phyloP scores from a whole-genome alignment of 1,140 invertebrate species.

The Musca vetustissima region DNA sequence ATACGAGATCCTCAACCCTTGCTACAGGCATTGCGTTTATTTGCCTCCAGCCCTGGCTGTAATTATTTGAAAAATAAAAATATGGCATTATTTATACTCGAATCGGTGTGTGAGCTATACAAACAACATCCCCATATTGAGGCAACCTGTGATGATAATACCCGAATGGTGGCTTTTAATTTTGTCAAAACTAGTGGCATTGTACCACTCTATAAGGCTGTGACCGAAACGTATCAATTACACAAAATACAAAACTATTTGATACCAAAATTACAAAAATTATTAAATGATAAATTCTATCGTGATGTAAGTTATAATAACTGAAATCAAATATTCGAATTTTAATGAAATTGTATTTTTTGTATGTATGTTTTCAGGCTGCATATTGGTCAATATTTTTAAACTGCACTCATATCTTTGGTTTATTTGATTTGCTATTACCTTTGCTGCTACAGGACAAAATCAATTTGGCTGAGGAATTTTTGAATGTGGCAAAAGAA shows the following conservation, averaged over 20 bases:
- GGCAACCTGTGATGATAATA: constrained; percentile 53
- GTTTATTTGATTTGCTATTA: constrained; percentile 65
- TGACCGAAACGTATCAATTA: constrained; percentile 61
- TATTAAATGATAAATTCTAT: constrained; percentile 60
- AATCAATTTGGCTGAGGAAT: constrained; percentile 65
- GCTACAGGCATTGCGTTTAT: constrained; percentile 58
- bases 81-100: constrained; percentile 61
- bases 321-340: no score
- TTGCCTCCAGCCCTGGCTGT: constrained; percentile 63
- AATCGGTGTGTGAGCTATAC: constrained; percentile 60
- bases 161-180: constrained; percentile 65
- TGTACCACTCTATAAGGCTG: constrained; percentile 58
- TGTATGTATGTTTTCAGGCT: constrained; percentile 27
- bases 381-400: constrained; percentile 45
- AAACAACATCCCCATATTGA: constrained; percentile 40
- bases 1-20: constrained; percentile 60
- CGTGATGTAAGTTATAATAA: constrained; percentile 59
- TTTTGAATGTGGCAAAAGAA: constrained; percentile 59
- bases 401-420: constrained; percentile 57
- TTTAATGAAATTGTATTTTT: no score
- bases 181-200: constrained; percentile 62
- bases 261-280: constrained; percentile 58
- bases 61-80: constrained; percentile 61
- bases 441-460: constrained; percentile 75
- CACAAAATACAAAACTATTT: constrained; percentile 59